Evolutionary conservation across 2,797 vertebrate species (phyloP).

Genomic region (Thunnus albacares): DNA sequence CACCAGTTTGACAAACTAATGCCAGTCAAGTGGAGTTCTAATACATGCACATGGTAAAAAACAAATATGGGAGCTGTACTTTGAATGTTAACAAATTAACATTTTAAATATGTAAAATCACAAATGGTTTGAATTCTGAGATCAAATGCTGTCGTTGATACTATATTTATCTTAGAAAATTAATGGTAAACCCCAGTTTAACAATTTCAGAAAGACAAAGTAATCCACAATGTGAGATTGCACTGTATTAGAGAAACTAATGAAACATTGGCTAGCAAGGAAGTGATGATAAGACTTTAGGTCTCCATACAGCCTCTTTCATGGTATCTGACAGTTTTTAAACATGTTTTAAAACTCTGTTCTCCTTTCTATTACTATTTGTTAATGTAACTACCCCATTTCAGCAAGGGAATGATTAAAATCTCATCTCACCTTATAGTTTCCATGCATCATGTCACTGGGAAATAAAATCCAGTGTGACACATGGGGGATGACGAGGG

Average conservation of each 20-base stretch:
- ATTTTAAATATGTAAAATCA: no score
- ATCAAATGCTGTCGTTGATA: no score
- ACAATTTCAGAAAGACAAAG: background rate
- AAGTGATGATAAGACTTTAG: background rate
- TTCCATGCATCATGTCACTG: constrained; percentile 73
- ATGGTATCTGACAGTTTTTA: constrained; percentile 9
- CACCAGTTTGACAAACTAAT: no score
- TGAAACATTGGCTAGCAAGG: fast-evolving
- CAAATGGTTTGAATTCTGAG: no score
- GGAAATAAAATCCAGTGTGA: constrained; percentile 69
- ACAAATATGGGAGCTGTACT: no score
- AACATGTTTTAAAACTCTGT: constrained; percentile 28
- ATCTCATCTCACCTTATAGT: constrained; percentile 63
- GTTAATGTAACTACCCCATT: constrained; percentile 44
- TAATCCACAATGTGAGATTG: background rate
- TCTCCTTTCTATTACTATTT: constrained; percentile 18
- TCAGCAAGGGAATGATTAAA: constrained; percentile 64
- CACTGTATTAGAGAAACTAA: background rate
- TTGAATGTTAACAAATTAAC: no score
- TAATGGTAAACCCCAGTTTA: background rate
- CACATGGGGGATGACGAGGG: constrained; percentile 77
- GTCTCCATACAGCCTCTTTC: background rate
- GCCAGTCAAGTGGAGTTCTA: no score
- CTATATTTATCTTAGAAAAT: background rate
- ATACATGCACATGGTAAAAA: no score